phyloP scores from a whole-genome alignment of 2,113 vertebrate genomes.

The Amphilophus citrinellus region DNA sequence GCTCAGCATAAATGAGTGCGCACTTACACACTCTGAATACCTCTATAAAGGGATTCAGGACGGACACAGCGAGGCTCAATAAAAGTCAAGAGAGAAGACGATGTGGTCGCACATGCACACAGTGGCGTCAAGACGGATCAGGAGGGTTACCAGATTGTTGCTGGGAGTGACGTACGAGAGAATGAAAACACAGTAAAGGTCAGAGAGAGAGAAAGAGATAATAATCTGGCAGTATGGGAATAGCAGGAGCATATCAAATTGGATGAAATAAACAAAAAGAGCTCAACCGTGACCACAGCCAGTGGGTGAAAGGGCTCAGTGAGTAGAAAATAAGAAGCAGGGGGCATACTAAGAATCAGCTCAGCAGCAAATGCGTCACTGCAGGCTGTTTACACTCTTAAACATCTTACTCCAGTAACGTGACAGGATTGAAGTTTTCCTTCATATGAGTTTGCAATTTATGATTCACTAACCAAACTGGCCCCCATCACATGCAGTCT shows the following conservation, averaged over 20 bases:
- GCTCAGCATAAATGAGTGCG: neutral
- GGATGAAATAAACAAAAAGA: slow-evolving; percentile 43
- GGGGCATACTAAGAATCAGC: slow-evolving; percentile 31
- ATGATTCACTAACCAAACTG: slow-evolving; percentile 25
- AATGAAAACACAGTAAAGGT: slow-evolving; percentile 45
- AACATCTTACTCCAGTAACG: slow-evolving; percentile 30
- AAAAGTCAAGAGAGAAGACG: neutral
- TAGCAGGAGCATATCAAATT: slow-evolving; percentile 17
- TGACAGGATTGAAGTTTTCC: slow-evolving; percentile 44
- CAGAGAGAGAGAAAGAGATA: neutral
- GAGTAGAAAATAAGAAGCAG: slow-evolving; percentile 9
- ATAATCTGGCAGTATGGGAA: slow-evolving; percentile 21
- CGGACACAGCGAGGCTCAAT: neutral
- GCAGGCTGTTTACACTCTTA: slow-evolving; percentile 42
- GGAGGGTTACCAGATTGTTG: slow-evolving; percentile 16
- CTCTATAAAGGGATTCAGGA: slow-evolving; percentile 10
- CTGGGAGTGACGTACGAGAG: slow-evolving; percentile 5
- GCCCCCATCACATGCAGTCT: slow-evolving; percentile 38
- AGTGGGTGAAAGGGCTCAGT: slow-evolving; percentile 40
- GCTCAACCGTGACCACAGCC: slow-evolving; percentile 29
- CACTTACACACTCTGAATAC: neutral
- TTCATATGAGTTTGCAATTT: slow-evolving; percentile 53
- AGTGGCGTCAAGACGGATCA: slow-evolving; percentile 4
- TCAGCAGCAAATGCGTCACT: slow-evolving; percentile 58
- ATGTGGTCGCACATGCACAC: neutral